Evolutionary conservation across 2,797 vertebrate genomes (phyloP).

Genomic region (Crocidura indochinensis): DNA sequence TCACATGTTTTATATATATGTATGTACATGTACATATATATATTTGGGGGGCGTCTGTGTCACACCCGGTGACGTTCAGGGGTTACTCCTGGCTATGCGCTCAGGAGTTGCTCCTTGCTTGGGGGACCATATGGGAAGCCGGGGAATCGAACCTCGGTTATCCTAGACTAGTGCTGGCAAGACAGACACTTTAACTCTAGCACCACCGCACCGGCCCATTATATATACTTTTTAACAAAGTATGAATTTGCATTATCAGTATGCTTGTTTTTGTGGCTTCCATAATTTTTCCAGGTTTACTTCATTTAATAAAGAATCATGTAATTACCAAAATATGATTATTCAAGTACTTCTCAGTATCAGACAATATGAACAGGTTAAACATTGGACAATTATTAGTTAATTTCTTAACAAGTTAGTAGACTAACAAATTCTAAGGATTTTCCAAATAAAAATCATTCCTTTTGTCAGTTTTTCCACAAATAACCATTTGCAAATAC

Average conservation of each 20-base stretch:
- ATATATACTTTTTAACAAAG: conserved; percentile 65
- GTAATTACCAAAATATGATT: conserved; percentile 74
- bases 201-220: too few relatives aligned
- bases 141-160: too few relatives aligned
- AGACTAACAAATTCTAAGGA: conserved; percentile 70
- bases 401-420: conserved; percentile 78
- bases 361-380: conserved; percentile 74
- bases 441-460: conserved; percentile 78
- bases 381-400: conserved; percentile 74
- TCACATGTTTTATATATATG: too few relatives aligned
- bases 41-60: too few relatives aligned
- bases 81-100: too few relatives aligned
- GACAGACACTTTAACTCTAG: too few relatives aligned
- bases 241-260: conserved; percentile 71
- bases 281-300: conserved; percentile 70
- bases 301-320: conserved; percentile 77
- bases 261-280: conserved; percentile 40
- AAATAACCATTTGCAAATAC: conserved; percentile 63
- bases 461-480: conserved; percentile 72
- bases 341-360: conserved; percentile 76
- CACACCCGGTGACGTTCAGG: too few relatives aligned
- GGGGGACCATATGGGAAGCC: too few relatives aligned
- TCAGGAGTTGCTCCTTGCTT: too few relatives aligned
- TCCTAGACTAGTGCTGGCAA: too few relatives aligned
- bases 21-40: too few relatives aligned